phyloP scores from a whole-genome alignment of 35 echinoderm and acorn worm genomes.

The Apostichopus californicus region DNA sequence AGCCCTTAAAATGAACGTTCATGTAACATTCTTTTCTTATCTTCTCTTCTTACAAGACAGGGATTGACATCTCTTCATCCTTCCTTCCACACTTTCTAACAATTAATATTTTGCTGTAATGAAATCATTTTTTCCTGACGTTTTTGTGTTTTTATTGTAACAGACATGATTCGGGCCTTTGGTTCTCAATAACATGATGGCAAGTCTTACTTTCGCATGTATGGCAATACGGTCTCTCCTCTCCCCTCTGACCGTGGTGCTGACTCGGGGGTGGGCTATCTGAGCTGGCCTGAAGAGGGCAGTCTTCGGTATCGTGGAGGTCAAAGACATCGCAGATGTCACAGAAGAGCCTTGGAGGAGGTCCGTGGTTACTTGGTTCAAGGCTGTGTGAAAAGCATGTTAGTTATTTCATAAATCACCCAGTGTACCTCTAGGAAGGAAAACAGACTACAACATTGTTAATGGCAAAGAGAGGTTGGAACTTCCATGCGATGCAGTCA shows the following conservation, averaged over 20 bases:
- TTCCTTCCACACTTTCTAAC: too few relatives aligned
- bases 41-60: too few relatives aligned
- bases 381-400: constrained; percentile 28
- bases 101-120: too few relatives aligned
- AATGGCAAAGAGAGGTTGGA: too few relatives aligned
- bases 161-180: constrained; percentile 26
- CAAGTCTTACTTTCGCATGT: constrained; percentile 89
- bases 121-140: too few relatives aligned
- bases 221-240: constrained; percentile 90
- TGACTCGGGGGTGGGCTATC: constrained; percentile 92
- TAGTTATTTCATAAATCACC: too few relatives aligned
- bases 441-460: too few relatives aligned
- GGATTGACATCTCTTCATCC: neutral
- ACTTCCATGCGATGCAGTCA: too few relatives aligned
- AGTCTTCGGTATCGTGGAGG: constrained; percentile 99
- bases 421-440: too few relatives aligned
- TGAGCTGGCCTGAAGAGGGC: constrained; percentile 94
- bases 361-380: constrained; percentile 65
- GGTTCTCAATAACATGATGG: neutral
- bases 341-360: constrained; percentile 95
- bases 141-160: neutral
- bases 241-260: constrained; percentile 79
- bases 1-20: neutral
- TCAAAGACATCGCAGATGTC: constrained; percentile 99
- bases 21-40: too few relatives aligned